Conservation (phyloP, 2,113 vertebrate genomes). For the Chloebia gouldiae region DNA sequence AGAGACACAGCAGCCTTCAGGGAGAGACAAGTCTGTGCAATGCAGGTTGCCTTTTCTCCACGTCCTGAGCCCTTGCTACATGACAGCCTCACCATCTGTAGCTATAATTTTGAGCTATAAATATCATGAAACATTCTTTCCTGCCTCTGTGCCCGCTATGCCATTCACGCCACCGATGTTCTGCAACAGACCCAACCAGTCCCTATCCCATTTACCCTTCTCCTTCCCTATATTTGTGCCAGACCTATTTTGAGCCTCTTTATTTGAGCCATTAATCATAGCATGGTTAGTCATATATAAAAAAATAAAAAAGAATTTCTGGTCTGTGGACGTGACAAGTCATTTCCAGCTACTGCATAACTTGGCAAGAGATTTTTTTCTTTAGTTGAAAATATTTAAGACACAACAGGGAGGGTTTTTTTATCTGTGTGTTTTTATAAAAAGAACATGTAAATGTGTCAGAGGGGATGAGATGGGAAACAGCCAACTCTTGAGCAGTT, state of each 20-base stretch:
- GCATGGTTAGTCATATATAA: slow-evolving; percentile 58
- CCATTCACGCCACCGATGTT: slow-evolving; percentile 70
- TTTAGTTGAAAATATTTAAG: slow-evolving; percentile 69
- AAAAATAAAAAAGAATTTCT: slow-evolving; percentile 71
- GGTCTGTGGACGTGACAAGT: slow-evolving; percentile 60
- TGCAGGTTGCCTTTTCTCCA: neutral
- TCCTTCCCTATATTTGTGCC: slow-evolving; percentile 45
- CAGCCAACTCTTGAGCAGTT: slow-evolving; percentile 68
- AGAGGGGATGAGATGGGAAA: neutral
- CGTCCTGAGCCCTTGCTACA: neutral
- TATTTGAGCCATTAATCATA: slow-evolving; percentile 75
- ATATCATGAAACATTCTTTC: slow-evolving; percentile 77
- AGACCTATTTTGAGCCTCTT: slow-evolving; percentile 73
- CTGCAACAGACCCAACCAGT: slow-evolving; percentile 54
- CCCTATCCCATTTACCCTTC: slow-evolving; percentile 25
- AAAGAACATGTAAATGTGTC: slow-evolving; percentile 25
- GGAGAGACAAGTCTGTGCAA: neutral
- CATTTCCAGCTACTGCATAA: slow-evolving; percentile 74
- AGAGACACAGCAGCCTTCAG: neutral
- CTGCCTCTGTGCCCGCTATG: slow-evolving; percentile 72
- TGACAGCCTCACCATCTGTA: slow-evolving; percentile 37
- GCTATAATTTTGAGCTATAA: slow-evolving; percentile 77
- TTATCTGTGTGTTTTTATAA: neutral
- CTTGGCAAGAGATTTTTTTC: slow-evolving; percentile 70
- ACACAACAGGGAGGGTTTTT: slow-evolving; percentile 34